Conservation (phyloP, 2,113 vertebrate species). For the Xenus cinereus region DNA sequence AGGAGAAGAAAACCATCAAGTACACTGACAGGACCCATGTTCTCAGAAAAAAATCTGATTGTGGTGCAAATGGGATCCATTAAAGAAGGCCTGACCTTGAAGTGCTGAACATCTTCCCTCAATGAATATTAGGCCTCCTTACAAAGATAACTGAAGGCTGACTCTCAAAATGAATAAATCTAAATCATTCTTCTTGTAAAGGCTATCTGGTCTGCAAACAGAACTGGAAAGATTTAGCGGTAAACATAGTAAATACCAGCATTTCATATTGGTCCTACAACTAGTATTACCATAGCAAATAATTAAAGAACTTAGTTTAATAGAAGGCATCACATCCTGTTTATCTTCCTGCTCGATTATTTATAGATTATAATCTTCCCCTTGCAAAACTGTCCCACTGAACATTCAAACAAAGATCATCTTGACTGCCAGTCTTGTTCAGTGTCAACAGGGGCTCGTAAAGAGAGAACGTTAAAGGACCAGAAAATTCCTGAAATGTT, state of each 20-base stretch:
- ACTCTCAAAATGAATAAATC: background rate
- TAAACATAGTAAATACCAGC: background rate
- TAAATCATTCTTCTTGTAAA: background rate
- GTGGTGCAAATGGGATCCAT: background rate
- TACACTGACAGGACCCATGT: background rate
- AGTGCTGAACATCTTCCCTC: background rate
- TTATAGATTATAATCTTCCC: conserved; percentile 19
- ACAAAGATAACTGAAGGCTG: background rate
- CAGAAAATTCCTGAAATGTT: conserved; percentile 17
- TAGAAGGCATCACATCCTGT: conserved; percentile 28
- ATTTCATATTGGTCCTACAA: background rate
- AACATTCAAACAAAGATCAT: conserved; percentile 14
- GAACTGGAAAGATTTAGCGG: background rate
- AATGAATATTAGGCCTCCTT: background rate
- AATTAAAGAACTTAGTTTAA: conserved; percentile 2
- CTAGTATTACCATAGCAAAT: background rate
- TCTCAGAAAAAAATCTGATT: background rate
- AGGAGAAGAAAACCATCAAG: background rate
- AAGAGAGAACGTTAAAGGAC: background rate
- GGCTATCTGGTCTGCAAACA: background rate
- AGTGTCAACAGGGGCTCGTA: background rate
- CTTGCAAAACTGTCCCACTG: background rate
- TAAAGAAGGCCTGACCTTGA: background rate
- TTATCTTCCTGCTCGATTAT: background rate
- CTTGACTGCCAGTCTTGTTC: background rate